Evolutionary conservation across 2,888 invertebrate species (phyloP).

Genomic region (Leptinotarsa rubiginosa): DNA sequence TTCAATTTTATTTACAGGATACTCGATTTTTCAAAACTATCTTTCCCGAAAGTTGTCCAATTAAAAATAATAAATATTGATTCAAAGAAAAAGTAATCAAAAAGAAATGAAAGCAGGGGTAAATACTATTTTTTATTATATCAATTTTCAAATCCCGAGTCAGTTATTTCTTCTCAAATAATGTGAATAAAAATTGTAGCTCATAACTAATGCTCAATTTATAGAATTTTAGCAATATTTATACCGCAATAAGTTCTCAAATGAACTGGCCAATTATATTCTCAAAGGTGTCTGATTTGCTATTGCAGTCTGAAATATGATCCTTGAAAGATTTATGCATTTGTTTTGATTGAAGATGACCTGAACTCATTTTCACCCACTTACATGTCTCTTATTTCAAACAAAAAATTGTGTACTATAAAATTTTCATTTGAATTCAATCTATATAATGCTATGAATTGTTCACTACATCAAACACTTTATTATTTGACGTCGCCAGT

Average conservation of each 20-base stretch:
- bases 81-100: not conserved
- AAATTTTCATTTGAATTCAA: too few species aligned
- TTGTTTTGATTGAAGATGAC: too few species aligned
- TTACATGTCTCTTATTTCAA: too few species aligned
- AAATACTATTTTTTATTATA: not conserved
- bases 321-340: not conserved
- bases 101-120: not conserved
- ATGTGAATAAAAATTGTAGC: constrained; percentile 27
- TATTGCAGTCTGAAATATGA: not conserved
- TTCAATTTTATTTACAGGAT: too few species aligned
- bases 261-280: not conserved
- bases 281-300: not conserved
- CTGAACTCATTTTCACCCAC: too few species aligned
- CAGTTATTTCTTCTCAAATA: constrained; percentile 10
- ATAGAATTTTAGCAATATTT: constrained; percentile 28
- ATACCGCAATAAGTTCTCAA: not conserved
- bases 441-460: too few species aligned
- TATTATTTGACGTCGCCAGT: too few species aligned
- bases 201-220: constrained; percentile 37
- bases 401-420: too few species aligned
- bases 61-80: not conserved
- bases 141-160: not conserved
- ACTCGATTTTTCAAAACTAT: not conserved
- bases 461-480: too few species aligned
- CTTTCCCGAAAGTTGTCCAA: not conserved